A percentile compares a stretch with the other conserved stretches of the same genome.
These are phyloP conservation scores for Odocoileus hemionus DNA, from an alignment of 2,113 vertebrate species.

Conservation along the genomic window DNA sequence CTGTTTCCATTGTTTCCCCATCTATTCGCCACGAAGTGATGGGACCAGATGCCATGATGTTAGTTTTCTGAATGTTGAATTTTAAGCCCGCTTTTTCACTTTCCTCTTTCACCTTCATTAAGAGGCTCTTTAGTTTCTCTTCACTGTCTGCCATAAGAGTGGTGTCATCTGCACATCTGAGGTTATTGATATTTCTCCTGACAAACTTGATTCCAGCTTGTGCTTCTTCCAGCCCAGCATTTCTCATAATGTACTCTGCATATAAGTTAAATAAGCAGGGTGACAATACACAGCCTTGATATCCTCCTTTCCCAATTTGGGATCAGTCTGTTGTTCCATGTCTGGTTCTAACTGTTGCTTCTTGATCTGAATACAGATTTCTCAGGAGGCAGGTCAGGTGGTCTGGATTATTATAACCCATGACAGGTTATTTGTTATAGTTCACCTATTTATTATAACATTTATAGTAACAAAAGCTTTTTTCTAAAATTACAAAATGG, in stretches of 20 bases:
- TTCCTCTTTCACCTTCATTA: not conserved
- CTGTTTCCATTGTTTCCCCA: not conserved
- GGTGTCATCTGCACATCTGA: not conserved
- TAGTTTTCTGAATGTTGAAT: not conserved
- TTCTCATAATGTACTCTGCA: not conserved
- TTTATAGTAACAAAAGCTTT: not conserved
- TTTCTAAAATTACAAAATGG: slow-evolving; percentile 19
- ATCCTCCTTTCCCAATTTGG: not conserved
- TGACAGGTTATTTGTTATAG: not conserved
- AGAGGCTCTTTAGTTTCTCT: not conserved
- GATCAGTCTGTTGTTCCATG: not conserved
- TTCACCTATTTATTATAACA: not conserved
- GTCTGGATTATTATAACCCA: not conserved
- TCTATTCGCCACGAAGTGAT: not conserved
- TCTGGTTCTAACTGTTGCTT: not conserved
- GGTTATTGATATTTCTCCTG: not conserved
- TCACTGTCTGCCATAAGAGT: not conserved
- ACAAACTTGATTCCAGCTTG: not conserved
- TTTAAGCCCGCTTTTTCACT: not conserved
- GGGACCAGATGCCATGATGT: not conserved
- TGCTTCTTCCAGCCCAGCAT: not conserved
- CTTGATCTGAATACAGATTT: not conserved
- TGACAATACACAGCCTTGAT: not conserved
- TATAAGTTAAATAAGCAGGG: not conserved
- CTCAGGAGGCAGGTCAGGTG: not conserved